Evolutionary conservation across 1,140 invertebrate genomes (phyloP), one percentile per base, ranked within the genome.

Genomic region (Globodera rostochiensis): DNA sequence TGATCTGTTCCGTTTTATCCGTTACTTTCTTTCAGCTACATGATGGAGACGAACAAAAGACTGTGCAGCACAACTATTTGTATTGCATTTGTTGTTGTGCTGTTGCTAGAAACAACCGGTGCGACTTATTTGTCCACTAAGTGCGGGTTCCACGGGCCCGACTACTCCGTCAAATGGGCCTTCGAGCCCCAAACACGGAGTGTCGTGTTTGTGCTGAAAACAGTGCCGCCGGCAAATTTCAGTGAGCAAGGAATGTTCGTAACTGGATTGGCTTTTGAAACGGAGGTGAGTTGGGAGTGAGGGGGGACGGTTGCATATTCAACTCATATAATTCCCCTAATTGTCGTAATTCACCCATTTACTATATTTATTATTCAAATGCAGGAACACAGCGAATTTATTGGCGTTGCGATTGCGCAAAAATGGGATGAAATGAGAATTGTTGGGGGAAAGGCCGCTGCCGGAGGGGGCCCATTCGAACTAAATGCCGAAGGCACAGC

Each of bases 121-220:
- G 8, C 47, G 53, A 9, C 57, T 47, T 49, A 69, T 46, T n/a
- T 70, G 60, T 64, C 21, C 25, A 53, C 53, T 8, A 64, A 78
- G 47, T 86, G 85, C 71, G 79, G 79, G 6, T 86, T 87, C 66
- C 21, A 69, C 7, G 21, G 81, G 8, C 67, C 57, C 25, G 66
- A 84, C 74, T 86, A 86, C 49, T 69, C 78, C 15, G 60, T 86
- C 6, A 78, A 86, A 82, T 86, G 85, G 85, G 85, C 85, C 21
- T 86, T 79, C 64, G 85, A 86, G 53, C 86, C 85, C 19, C 49
- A 73, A 45, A 85, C 67, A 25, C 74, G 69, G 67, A 86, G 79
- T 76, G 71, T 85, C n/a, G 86, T 86, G 8, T 86, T 86, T 70
- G 85, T 86, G 8, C 64, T 86, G 9, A 87, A 84, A 50, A 60